Percentiles rank a stretch among this genome's conserved stretches.
These are phyloP conservation scores for Drosophila baimaii DNA, from an alignment of 1,140 invertebrate genomes.

Conservation along the genomic window DNA sequence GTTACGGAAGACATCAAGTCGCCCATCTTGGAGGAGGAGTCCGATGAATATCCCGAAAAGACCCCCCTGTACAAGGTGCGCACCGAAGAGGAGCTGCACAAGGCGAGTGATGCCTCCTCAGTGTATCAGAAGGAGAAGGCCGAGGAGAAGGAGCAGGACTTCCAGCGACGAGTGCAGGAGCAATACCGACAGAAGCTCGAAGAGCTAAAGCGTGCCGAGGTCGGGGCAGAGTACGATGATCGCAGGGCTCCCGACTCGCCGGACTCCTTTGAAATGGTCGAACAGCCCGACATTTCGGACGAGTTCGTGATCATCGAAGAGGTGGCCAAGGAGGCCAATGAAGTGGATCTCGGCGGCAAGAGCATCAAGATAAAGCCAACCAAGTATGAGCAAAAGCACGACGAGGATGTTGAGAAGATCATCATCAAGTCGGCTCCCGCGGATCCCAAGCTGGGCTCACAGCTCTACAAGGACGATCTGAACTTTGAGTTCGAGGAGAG, in stretches of 20 bases:
- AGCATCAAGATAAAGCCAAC: constrained; percentile 88
- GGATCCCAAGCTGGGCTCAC: constrained; percentile 84
- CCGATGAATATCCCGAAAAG: constrained; percentile 73
- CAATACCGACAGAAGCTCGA: constrained; percentile 83
- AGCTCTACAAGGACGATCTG: constrained; percentile 85
- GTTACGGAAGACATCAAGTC: constrained; percentile 87
- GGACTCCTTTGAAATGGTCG: constrained; percentile 95
- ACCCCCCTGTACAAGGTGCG: constrained; percentile 75
- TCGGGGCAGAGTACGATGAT: constrained; percentile 82
- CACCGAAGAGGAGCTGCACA: constrained; percentile 76
- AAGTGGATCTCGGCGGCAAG: constrained; percentile 92
- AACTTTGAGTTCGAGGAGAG: constrained; percentile 92
- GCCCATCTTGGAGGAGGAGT: constrained; percentile 69
- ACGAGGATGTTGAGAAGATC: constrained; percentile 90
- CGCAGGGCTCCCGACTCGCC: constrained; percentile 90
- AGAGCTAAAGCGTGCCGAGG: constrained; percentile 81
- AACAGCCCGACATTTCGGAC: constrained; percentile 93
- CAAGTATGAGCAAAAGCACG: constrained; percentile 87
- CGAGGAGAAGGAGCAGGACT: constrained; percentile 80
- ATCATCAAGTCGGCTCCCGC: constrained; percentile 87
- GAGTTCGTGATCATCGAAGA: constrained; percentile 95
- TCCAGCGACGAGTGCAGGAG: constrained; percentile 79
- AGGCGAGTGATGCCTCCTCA: constrained; percentile 61
- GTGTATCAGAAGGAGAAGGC: constrained; percentile 62
- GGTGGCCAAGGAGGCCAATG: constrained; percentile 92